Conservation (phyloP, 2,797 vertebrate genomes). For the Rallus crepitans region DNA sequence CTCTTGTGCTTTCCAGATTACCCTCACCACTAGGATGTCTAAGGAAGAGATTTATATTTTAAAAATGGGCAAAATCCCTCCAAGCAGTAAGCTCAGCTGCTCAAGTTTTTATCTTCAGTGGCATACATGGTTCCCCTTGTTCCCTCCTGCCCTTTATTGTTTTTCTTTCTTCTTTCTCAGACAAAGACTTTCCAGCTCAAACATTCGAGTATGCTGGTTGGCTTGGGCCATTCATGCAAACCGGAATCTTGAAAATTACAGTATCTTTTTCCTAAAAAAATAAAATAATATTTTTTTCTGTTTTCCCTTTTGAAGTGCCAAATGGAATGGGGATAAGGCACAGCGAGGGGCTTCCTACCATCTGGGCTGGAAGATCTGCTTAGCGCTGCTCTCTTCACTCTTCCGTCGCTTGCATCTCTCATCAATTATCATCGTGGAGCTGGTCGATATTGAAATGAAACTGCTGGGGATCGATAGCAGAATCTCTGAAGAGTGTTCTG, state of each 20-base stretch:
- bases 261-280: neutral
- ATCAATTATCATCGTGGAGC: neutral
- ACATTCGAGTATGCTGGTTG: neutral
- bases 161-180: neutral
- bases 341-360: neutral
- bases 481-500: neutral
- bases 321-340: neutral
- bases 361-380: neutral
- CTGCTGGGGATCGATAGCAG: neutral
- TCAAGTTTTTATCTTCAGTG: neutral
- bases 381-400: neutral
- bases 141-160: neutral
- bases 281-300: neutral
- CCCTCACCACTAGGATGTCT: neutral
- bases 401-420: slow-evolving; percentile 30
- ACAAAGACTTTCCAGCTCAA: neutral
- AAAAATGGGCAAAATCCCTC: neutral
- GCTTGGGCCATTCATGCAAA: neutral
- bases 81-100: neutral
- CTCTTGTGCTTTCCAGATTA: neutral
- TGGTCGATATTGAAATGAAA: slow-evolving; percentile 61
- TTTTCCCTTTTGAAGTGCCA: neutral
- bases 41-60: neutral
- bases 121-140: neutral
- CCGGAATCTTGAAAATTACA: neutral